phyloP scores from a whole-genome alignment of 1,140 invertebrate genomes.

The Dreissena polymorpha region DNA sequence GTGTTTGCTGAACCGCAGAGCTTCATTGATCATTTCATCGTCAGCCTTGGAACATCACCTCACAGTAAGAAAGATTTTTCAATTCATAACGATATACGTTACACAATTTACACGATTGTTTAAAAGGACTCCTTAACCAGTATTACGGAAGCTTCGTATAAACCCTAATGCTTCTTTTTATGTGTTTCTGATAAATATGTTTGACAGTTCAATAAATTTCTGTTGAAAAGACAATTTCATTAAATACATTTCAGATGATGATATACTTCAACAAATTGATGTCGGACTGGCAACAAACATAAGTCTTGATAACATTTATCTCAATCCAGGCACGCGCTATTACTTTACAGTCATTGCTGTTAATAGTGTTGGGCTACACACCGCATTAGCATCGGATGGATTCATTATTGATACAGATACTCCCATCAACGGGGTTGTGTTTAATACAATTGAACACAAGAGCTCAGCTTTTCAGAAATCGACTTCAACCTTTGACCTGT shows the following conservation, averaged over 20 bases:
- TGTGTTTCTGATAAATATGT: background rate
- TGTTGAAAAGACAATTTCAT: background rate
- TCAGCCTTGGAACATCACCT: conserved; percentile 53
- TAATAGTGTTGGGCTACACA: conserved; percentile 49
- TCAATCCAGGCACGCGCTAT: conserved; percentile 52
- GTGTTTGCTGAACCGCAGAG: conserved; percentile 57
- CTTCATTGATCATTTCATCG: conserved; percentile 20
- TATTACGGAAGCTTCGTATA: background rate
- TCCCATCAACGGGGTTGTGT: conserved; percentile 54
- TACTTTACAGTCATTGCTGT: conserved; percentile 53
- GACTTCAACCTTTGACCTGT: conserved; percentile 33
- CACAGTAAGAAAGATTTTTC: conserved; percentile 27
- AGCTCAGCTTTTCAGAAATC: conserved; percentile 45
- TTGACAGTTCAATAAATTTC: background rate
- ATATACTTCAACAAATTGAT: conserved; percentile 18
- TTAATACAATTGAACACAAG: conserved; percentile 27
- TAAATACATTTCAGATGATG: conserved; percentile 43
- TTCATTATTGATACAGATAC: conserved; percentile 49
- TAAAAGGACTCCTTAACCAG: background rate
- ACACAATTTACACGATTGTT: background rate
- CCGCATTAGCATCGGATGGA: conserved; percentile 52
- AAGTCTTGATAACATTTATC: background rate
- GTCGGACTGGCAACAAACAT: conserved; percentile 31
- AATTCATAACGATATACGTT: background rate
- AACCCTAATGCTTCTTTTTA: background rate